Conservation (phyloP, 2,113 vertebrate genomes). For the Pelodiscus sinensis region DNA sequence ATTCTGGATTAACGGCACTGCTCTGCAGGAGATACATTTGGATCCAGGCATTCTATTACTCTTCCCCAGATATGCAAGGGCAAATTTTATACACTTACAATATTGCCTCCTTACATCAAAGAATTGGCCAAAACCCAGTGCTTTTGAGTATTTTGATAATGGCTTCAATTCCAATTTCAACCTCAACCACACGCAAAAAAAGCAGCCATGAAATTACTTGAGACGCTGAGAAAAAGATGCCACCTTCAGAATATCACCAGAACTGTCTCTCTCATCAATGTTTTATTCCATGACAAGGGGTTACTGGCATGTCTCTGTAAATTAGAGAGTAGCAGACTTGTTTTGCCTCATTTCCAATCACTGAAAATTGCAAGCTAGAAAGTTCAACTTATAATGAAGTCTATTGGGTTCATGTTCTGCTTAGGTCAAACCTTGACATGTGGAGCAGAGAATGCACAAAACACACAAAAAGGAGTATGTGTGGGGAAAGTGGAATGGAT, state of each 20-base stretch:
- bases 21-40: not conserved
- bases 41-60: slow-evolving; percentile 5
- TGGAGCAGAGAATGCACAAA: slow-evolving; percentile 15
- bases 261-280: not conserved
- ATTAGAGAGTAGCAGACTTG: not conserved
- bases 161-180: not conserved
- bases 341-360: not conserved
- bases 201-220: not conserved
- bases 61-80: not conserved
- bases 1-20: slow-evolving; percentile 18
- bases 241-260: not conserved
- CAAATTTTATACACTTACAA: not conserved
- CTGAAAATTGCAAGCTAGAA: not conserved
- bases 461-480: slow-evolving; percentile 14
- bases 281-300: not conserved
- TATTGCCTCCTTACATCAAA: not conserved
- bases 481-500: not conserved
- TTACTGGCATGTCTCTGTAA: not conserved
- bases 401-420: not conserved
- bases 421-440: slow-evolving; percentile 15
- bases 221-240: not conserved
- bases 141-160: not conserved
- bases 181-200: not conserved
- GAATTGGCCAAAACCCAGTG: not conserved
- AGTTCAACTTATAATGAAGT: not conserved